These are phyloP conservation scores for Mythimna pallens DNA, from an alignment of 2,888 invertebrate species.

Conservation along the genomic window DNA sequence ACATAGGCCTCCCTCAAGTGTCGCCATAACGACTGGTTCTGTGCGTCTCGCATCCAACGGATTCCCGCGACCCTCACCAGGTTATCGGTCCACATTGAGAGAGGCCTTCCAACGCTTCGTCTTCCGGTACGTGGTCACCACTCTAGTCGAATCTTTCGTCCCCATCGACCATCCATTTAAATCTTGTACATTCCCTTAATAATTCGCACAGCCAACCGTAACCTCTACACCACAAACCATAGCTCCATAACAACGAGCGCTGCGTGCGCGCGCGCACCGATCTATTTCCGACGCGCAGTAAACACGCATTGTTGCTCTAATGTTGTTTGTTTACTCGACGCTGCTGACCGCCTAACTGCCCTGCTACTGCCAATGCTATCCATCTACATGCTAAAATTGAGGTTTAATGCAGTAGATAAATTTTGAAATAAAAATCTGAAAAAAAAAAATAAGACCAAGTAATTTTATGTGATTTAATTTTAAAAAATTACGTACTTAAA, in stretches of 20 bases:
- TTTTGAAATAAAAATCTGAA: not conserved
- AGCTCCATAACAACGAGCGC: constrained; percentile 41
- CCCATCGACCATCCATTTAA: no score
- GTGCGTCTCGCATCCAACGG: no score
- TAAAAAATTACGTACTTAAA: no score
- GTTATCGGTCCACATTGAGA: no score
- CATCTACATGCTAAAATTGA: constrained; percentile 17
- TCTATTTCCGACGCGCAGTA: constrained; percentile 65
- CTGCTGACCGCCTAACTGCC: constrained; percentile 50
- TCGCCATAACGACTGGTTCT: no score
- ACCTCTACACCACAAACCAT: constrained; percentile 5
- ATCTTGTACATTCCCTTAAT: not conserved
- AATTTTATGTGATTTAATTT: no score
- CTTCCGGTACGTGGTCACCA: no score
- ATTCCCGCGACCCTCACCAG: no score
- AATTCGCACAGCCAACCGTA: constrained; percentile 3
- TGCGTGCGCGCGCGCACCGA: constrained; percentile 49
- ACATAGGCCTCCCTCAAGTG: no score
- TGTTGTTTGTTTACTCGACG: constrained; percentile 68
- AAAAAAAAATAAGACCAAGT: not conserved
- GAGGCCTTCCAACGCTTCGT: no score
- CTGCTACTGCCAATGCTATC: constrained; percentile 9
- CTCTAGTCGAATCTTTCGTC: no score
- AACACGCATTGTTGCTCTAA: constrained; percentile 68
- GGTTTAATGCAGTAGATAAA: not conserved